phyloP scores from a whole-genome alignment of 2,113 vertebrate species.

The Polypterus bichir region DNA sequence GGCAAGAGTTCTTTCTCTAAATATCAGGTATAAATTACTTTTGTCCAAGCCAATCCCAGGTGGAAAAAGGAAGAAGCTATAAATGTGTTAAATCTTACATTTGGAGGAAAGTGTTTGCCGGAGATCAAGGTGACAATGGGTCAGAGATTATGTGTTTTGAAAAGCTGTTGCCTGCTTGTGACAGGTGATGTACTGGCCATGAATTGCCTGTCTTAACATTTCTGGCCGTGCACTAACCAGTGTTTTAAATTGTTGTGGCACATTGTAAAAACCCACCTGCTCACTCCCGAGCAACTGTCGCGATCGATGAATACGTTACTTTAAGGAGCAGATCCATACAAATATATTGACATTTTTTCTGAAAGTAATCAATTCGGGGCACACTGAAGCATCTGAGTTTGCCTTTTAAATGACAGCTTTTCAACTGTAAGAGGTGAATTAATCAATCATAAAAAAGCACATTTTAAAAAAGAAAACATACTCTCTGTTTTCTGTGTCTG shows the following conservation, averaged over 20 bases:
- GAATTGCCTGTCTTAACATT: slow-evolving; percentile 39
- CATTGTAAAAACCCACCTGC: slow-evolving; percentile 60
- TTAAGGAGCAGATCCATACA: slow-evolving; percentile 66
- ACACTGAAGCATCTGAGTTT: slow-evolving; percentile 64
- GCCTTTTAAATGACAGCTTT: slow-evolving; percentile 70
- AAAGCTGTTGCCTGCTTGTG: slow-evolving; percentile 42
- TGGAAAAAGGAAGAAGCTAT: slow-evolving; percentile 24
- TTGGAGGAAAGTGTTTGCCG: slow-evolving; percentile 13
- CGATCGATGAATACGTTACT: slow-evolving; percentile 85
- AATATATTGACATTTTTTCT: slow-evolving; percentile 88
- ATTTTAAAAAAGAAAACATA: slow-evolving; percentile 45
- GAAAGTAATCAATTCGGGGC: slow-evolving; percentile 70
- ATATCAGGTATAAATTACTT: slow-evolving; percentile 19
- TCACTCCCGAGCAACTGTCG: slow-evolving; percentile 52
- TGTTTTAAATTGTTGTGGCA: slow-evolving; percentile 54
- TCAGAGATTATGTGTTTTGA: slow-evolving; percentile 39
- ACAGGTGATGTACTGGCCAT: slow-evolving; percentile 40
- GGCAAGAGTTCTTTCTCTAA: slow-evolving; percentile 14
- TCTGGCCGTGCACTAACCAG: slow-evolving; percentile 36
- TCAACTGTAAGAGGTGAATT: slow-evolving; percentile 66
- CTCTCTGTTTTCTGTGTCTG: too few relatives aligned
- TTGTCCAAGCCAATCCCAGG: slow-evolving; percentile 15
- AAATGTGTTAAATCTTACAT: slow-evolving; percentile 29
- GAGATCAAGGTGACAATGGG: slow-evolving; percentile 31
- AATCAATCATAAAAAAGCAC: slow-evolving; percentile 71